Base-by-base conservation (phyloP, 2,113 vertebrate genomes). In the Guaruba guarouba region DNA sequence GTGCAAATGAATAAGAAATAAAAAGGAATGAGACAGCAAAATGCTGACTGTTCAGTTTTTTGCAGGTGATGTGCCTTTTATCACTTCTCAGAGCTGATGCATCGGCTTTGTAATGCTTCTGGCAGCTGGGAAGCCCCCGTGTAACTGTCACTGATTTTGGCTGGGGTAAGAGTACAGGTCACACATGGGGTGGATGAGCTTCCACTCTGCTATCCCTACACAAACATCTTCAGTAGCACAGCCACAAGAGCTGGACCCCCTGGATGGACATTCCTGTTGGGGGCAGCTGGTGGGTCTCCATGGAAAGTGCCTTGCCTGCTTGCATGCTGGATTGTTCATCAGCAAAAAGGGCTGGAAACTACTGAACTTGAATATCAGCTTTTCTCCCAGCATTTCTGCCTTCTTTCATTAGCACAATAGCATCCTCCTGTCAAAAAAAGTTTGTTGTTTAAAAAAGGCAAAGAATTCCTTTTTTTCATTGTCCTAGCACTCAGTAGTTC, bases 311-410 rank as follows among this genome's bases (percentile, higher is more conserved):
- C 51, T 81, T 23, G 13, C 6, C 15, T 35, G 28, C 3, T 37
- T 43, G n/a, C 12, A 48, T 17, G 15, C 15, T 3, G 6, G 13
- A 64, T 13, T 2, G 0, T 29, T 82, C 11, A 52, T 59, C 51
- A 44, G 11, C 0, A 3, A 63, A 91, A 90, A 15, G 14, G 7
- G 3, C 49, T 81, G 28, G 20, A 31, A 93, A 49, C 27, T 62
- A 44, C 0, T 44, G 41, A 62, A 31, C 28, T 39, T 0, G 5
- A 64, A 9, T 28, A 66, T 17, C 29, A 41, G 4, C 3, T 73
- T 88, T 75, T 80, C 13, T 76, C 54, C 73, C n/a, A 92, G 25
- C 22, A 61, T 59, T 91, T 95, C 35, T 79, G 17, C 31, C 46
- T 62, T 41, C 17, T 39, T 63, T 51, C 18, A 48, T 27, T 63